These are phyloP conservation scores for Ormia ochracea DNA, from an alignment of 2,888 invertebrate genomes.

Conservation along the genomic window DNA sequence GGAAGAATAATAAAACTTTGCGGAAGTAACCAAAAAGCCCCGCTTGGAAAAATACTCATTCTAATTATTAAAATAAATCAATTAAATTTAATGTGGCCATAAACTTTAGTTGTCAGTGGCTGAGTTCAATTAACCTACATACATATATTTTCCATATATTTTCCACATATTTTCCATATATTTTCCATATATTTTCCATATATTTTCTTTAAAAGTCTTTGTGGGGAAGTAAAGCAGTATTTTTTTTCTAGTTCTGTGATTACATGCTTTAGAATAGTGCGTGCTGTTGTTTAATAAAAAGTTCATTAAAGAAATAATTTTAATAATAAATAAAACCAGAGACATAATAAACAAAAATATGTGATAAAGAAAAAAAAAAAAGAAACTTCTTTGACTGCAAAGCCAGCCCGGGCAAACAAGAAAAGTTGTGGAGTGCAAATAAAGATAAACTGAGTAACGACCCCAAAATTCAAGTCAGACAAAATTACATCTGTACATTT, in stretches of 20 bases:
- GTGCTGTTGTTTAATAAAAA: slow-evolving; percentile 31
- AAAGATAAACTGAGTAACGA: slow-evolving; percentile 39
- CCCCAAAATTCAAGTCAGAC: slow-evolving; percentile 29
- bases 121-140: background rate
- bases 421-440: slow-evolving; percentile 21
- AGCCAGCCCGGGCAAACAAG: background rate
- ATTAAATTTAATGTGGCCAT: background rate
- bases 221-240: background rate
- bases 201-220: background rate
- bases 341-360: too few species aligned
- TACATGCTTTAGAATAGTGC: slow-evolving; percentile 27
- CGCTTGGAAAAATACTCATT: background rate
- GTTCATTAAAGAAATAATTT: slow-evolving; percentile 26
- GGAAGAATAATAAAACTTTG: too few species aligned
- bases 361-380: background rate
- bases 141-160: background rate
- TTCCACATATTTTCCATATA: background rate
- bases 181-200: background rate
- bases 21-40: background rate
- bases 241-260: background rate
- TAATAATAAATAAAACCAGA: slow-evolving; percentile 4
- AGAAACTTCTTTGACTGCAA: slow-evolving; percentile 14
- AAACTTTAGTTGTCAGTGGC: background rate
- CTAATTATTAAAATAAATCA: background rate
- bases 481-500: background rate